Evolutionary conservation across 2,797 vertebrate species (phyloP).

Genomic region (Spondyliosoma cantharus): DNA sequence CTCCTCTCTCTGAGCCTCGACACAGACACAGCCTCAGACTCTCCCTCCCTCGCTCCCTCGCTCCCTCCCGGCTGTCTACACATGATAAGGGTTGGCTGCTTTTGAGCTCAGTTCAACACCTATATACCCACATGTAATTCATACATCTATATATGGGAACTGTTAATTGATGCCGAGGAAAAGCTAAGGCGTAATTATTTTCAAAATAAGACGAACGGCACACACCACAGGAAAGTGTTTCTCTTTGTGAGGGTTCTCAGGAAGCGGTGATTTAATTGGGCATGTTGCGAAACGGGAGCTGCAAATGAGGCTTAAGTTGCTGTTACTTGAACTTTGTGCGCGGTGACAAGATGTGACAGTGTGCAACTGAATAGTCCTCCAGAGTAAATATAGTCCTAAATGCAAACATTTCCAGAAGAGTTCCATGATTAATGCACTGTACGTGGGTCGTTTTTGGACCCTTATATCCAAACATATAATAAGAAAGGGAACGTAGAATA

Average conservation of each 20-base stretch:
- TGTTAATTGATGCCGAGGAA: conserved; percentile 2
- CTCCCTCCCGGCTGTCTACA: conserved; percentile 45
- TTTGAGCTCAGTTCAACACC: conserved; percentile 10
- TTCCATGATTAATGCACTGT: too few species aligned
- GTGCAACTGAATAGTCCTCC: neutral
- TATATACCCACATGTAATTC: conserved; percentile 23
- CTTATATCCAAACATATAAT: too few species aligned
- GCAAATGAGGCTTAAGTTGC: neutral
- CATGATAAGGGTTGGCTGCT: conserved; percentile 47
- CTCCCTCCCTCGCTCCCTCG: conserved; percentile 32
- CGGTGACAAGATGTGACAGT: neutral
- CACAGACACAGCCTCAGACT: conserved; percentile 12
- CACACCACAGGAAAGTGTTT: neutral
- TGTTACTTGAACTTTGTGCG: neutral
- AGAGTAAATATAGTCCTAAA: too few species aligned
- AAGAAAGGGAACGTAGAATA: too few species aligned
- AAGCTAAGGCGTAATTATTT: neutral
- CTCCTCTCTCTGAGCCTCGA: conserved; percentile 28
- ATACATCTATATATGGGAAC: neutral
- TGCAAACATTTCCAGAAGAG: too few species aligned
- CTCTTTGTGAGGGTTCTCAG: neutral
- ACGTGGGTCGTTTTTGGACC: too few species aligned
- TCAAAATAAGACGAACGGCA: neutral
- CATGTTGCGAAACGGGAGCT: neutral
- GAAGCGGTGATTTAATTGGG: neutral